phyloP scores from a whole-genome alignment of 2,113 vertebrate species.

The Neolamprologus hecqui region DNA sequence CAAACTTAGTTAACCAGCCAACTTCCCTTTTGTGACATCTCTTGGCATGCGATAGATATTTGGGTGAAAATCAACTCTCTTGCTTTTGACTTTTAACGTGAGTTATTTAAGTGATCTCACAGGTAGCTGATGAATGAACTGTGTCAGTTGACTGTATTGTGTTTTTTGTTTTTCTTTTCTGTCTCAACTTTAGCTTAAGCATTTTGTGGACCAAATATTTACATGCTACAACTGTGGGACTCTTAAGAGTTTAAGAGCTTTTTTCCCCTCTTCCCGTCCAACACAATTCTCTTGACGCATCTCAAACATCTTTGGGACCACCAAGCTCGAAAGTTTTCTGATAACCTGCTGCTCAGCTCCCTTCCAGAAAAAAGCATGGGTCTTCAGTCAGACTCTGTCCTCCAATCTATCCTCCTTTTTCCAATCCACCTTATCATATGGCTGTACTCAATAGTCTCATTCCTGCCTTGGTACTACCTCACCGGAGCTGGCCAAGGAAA shows the following conservation, averaged over 20 bases:
- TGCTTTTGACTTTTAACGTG: neutral
- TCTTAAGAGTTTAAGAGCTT: neutral
- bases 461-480: slow-evolving; percentile 96
- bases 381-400: slow-evolving; percentile 71
- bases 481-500: slow-evolving; percentile 82
- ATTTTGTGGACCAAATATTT: neutral
- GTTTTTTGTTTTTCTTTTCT: neutral
- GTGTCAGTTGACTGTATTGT: neutral
- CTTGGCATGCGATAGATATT: neutral
- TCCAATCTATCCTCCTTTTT: slow-evolving; percentile 78
- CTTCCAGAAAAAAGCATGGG: slow-evolving; percentile 65
- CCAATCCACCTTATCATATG: slow-evolving; percentile 89
- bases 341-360: neutral
- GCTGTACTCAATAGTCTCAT: slow-evolving; percentile 88
- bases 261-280: neutral
- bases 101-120: neutral
- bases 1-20: neutral
- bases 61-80: neutral
- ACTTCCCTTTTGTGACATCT: neutral
- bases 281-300: neutral
- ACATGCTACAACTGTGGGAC: neutral
- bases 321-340: neutral
- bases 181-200: neutral
- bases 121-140: neutral
- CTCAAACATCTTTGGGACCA: neutral